phyloP scores from a whole-genome alignment of 1,140 invertebrate genomes.

The Adelges cooleyi region DNA sequence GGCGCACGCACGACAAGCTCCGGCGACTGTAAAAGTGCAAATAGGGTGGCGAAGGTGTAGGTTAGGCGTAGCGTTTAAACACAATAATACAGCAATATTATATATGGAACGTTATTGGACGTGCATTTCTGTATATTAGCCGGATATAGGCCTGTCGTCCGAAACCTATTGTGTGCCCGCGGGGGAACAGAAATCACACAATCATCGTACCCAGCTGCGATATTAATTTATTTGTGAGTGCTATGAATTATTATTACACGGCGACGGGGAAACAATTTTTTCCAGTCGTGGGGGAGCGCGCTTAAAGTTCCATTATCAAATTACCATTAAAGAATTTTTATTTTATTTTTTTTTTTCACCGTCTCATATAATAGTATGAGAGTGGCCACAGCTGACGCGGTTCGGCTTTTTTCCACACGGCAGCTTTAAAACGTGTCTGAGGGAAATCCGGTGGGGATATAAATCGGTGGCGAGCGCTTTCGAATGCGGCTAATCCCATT shows the following conservation, averaged over 20 bases:
- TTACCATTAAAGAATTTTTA: background rate
- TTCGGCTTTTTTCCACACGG: too few species aligned
- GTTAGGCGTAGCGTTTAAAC: too few species aligned
- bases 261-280: background rate
- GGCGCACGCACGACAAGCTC: background rate
- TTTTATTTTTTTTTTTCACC: too few species aligned
- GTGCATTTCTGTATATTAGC: background rate
- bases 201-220: conserved; percentile 23
- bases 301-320: background rate
- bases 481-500: too few species aligned
- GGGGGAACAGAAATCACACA: conserved; percentile 17
- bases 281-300: background rate
- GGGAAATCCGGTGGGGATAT: too few species aligned
- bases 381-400: too few species aligned
- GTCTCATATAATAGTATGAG: too few species aligned
- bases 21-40: too few species aligned
- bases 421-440: too few species aligned
- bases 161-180: conserved; percentile 18
- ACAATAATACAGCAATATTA: background rate
- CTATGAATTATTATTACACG: background rate
- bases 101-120: background rate
- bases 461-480: too few species aligned
- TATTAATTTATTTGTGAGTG: conserved; percentile 25
- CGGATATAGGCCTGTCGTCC: conserved; percentile 20
- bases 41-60: conserved; percentile 4